phyloP scores from a whole-genome alignment of 2,888 invertebrate genomes.

The Adelognathus sp. region DNA sequence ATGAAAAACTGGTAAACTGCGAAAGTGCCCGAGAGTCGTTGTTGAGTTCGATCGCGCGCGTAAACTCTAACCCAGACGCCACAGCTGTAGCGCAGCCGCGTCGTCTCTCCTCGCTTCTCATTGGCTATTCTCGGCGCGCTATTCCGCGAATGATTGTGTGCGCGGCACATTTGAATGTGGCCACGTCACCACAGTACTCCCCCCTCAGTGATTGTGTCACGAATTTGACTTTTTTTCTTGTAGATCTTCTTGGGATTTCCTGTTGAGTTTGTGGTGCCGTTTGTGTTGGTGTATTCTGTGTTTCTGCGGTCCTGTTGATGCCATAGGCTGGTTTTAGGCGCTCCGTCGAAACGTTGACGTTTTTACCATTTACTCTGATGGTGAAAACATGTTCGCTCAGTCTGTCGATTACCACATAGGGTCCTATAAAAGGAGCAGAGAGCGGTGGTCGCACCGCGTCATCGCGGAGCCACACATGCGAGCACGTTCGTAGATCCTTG shows the following conservation, averaged over 20 bases:
- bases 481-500: slow-evolving; percentile 17
- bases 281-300: neutral
- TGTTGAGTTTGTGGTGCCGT: neutral
- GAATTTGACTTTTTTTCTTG: neutral
- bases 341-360: neutral
- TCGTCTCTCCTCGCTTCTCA: too few species aligned
- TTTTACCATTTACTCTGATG: neutral
- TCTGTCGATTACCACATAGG: slow-evolving; percentile 2
- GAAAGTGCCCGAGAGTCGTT: too few species aligned
- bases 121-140: too few species aligned
- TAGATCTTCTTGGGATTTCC: neutral
- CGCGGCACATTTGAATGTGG: too few species aligned
- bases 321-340: neutral
- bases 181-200: neutral
- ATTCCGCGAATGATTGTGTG: too few species aligned
- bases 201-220: neutral
- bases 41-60: too few species aligned
- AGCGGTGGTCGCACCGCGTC: slow-evolving; percentile 21
- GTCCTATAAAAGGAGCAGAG: slow-evolving; percentile 29
- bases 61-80: too few species aligned
- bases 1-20: too few species aligned
- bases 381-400: neutral
- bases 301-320: neutral
- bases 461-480: slow-evolving; percentile 22
- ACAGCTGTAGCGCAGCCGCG: too few species aligned